A percentile compares a stretch with the other conserved stretches of the same genome.
phyloP scores from a whole-genome alignment of 1,140 invertebrate species.

The Phocides pigmalion region DNA sequence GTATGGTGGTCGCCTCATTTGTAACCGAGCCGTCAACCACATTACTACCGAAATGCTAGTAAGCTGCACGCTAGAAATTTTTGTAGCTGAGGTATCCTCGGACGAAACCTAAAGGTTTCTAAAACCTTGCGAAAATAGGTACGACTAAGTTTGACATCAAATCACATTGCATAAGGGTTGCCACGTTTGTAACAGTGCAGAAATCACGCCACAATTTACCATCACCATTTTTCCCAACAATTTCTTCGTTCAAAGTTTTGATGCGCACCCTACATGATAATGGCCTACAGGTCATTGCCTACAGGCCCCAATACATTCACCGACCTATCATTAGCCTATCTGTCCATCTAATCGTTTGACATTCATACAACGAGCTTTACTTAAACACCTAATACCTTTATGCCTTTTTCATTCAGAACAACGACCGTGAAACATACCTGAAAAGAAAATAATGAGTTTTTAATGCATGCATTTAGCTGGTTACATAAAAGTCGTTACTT shows the following conservation, averaged over 20 bases:
- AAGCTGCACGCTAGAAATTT: too few relatives aligned
- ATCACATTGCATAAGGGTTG: too few relatives aligned
- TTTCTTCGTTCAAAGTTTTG: background rate
- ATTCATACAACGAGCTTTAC: background rate
- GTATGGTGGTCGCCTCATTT: too few relatives aligned
- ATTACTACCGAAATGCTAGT: too few relatives aligned
- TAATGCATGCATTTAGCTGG: background rate
- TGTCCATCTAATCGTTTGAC: background rate
- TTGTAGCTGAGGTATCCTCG: too few relatives aligned
- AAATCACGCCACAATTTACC: background rate
- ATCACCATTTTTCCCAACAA: background rate
- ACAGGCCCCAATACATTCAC: background rate
- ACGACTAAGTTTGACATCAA: too few relatives aligned
- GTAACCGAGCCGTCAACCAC: too few relatives aligned
- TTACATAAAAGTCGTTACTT: too few relatives aligned
- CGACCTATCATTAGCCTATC: constrained; percentile 1
- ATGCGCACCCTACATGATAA: background rate
- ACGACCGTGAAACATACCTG: background rate
- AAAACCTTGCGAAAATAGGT: too few relatives aligned
- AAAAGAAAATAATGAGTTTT: constrained; percentile 2
- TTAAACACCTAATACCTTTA: constrained; percentile 3
- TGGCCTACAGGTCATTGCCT: background rate
- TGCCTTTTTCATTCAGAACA: background rate
- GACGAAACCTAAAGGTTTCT: too few relatives aligned
- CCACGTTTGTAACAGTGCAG: too few relatives aligned